These are phyloP conservation scores for Chiridota heheva DNA, from an alignment of 35 echinoderm and acorn worm genomes.

Conservation along the genomic window DNA sequence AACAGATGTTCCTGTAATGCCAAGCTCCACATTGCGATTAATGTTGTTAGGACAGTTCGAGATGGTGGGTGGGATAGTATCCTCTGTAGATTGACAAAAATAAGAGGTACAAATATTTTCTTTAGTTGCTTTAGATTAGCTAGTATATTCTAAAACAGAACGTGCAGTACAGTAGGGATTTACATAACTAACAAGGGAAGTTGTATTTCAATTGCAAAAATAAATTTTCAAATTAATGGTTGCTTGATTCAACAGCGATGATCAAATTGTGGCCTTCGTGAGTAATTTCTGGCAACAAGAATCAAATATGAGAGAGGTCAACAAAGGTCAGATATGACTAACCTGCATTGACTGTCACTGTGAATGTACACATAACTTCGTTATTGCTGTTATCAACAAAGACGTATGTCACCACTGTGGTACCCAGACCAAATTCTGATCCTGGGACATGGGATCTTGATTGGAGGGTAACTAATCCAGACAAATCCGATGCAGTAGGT, in stretches of 20 bases:
- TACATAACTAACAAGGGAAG: too few species aligned
- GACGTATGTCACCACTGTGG: constrained; percentile 15
- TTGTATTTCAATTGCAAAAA: too few species aligned
- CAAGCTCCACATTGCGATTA: constrained; percentile 36
- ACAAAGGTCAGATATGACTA: too few species aligned
- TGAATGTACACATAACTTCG: constrained; percentile 43
- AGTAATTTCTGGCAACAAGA: too few species aligned
- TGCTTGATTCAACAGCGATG: too few species aligned
- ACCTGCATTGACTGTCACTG: constrained; percentile 51
- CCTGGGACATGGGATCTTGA: constrained; percentile 35
- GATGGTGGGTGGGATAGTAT: constrained; percentile 57
- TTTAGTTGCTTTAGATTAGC: neutral
- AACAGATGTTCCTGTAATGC: neutral
- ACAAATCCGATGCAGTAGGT: constrained; percentile 55
- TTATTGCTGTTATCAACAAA: constrained; percentile 54
- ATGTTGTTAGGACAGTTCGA: constrained; percentile 17
- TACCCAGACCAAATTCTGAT: constrained; percentile 23
- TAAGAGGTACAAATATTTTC: neutral
- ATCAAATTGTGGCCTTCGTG: too few species aligned
- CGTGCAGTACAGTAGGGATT: too few species aligned
- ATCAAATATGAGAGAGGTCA: too few species aligned
- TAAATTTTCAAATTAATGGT: too few species aligned
- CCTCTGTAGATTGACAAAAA: neutral
- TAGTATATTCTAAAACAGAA: too few species aligned
- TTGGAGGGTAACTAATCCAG: constrained; percentile 22